phyloP scores from a whole-genome alignment of 64 coral and sea anemone species.

The Anthopleura sola region DNA sequence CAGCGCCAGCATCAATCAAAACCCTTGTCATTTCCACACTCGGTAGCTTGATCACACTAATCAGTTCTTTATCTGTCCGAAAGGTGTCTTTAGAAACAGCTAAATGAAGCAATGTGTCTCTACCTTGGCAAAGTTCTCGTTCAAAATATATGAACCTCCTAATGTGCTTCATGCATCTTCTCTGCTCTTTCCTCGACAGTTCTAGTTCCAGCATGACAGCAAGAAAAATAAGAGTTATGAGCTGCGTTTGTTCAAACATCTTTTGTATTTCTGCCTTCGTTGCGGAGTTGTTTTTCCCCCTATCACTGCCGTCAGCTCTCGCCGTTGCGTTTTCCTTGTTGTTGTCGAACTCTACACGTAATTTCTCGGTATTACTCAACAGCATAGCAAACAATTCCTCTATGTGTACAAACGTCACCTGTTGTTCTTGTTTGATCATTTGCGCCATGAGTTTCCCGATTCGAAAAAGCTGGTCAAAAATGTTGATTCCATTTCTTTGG shows the following conservation, averaged over 20 bases:
- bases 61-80: conserved; percentile 30
- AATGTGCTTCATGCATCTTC: conserved; percentile 38
- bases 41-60: conserved; percentile 28
- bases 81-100: conserved; percentile 39
- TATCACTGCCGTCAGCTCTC: conserved; percentile 12
- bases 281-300: background rate
- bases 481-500: conserved; percentile 28
- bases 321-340: conserved; percentile 18
- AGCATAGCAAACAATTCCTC: conserved; percentile 49
- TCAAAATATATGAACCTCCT: conserved; percentile 54
- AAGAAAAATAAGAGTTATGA: conserved; percentile 31
- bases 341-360: background rate
- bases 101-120: conserved; percentile 38
- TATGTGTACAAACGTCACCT: conserved; percentile 46
- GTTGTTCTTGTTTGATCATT: conserved; percentile 31
- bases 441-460: conserved; percentile 49
- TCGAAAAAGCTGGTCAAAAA: conserved; percentile 53
- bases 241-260: conserved; percentile 38
- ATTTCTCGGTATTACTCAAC: conserved; percentile 32
- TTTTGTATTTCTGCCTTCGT: background rate
- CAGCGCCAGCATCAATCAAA: conserved; percentile 53
- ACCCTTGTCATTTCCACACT: conserved; percentile 48
- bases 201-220: conserved; percentile 44
- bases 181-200: conserved; percentile 34
- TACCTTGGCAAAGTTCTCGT: conserved; percentile 6